Evolutionary conservation across 30 jellyfish, hydroid and myxozoan species (phyloP).

Genomic region (Turritopsis rubra): DNA sequence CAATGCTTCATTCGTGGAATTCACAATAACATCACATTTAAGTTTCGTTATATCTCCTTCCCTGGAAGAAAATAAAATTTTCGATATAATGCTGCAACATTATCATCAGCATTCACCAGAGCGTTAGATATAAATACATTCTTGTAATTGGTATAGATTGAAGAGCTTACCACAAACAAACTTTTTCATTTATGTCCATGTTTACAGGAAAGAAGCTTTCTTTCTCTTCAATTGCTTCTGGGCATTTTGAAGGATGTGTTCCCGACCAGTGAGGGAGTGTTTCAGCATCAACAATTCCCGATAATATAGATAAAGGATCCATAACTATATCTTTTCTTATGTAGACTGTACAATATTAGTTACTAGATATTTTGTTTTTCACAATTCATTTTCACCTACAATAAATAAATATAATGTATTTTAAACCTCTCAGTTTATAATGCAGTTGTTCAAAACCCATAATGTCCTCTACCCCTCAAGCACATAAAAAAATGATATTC

Average conservation of each 20-base stretch:
- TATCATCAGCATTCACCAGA: not conserved
- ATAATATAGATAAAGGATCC: conserved; percentile 75
- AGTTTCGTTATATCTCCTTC: conserved; percentile 90
- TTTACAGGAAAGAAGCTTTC: conserved; percentile 74
- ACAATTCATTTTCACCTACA: not conserved
- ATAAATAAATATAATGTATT: no score
- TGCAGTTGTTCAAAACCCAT: no score
- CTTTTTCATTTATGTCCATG: conserved; percentile 62
- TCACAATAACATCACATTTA: conserved; percentile 63
- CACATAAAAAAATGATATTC: no score
- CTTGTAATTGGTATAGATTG: not conserved
- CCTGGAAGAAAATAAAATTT: conserved; percentile 29
- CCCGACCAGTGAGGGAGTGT: conserved; percentile 67
- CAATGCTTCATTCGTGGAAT: conserved; percentile 84
- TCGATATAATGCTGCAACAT: no score
- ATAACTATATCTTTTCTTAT: no score
- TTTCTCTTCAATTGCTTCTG: conserved; percentile 56
- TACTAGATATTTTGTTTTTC: not conserved
- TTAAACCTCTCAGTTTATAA: no score
- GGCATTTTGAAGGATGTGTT: conserved; percentile 62
- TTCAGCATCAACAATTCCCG: conserved; percentile 84
- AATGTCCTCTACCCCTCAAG: no score
- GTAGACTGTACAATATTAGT: not conserved
- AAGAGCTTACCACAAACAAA: conserved; percentile 71
- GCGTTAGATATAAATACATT: not conserved